Evolutionary conservation across 1,140 invertebrate genomes (phyloP).

Genomic region (Drosophila kurseongensis): DNA sequence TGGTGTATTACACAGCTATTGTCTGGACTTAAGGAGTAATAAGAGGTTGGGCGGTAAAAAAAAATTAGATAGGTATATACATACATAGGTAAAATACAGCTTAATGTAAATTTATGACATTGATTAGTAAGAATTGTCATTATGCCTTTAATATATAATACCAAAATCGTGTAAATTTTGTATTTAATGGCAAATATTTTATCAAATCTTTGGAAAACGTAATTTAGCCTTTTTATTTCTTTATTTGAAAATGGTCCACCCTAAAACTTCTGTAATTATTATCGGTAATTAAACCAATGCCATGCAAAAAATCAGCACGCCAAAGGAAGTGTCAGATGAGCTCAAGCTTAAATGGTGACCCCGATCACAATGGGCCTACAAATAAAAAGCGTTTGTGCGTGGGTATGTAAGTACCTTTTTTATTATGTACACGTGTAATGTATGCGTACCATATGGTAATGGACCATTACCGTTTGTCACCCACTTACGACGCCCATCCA

Average conservation of each 20-base stretch:
- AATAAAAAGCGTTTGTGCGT: constrained; percentile 16
- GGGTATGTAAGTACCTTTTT: constrained; percentile 40
- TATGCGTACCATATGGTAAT: constrained; percentile 57
- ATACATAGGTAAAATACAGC: too few relatives aligned
- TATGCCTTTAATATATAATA: too few relatives aligned
- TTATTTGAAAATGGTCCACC: too few relatives aligned
- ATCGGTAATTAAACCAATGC: background rate
- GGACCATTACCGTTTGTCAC: constrained; percentile 54
- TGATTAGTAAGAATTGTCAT: background rate
- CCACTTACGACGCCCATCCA: constrained; percentile 38
- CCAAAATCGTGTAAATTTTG: too few relatives aligned
- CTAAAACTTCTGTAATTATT: background rate
- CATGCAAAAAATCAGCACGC: background rate
- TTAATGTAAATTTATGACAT: too few relatives aligned
- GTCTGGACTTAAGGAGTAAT: background rate
- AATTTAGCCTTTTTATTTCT: too few relatives aligned
- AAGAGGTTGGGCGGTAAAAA: background rate
- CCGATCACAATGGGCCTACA: constrained; percentile 34
- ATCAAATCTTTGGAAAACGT: too few relatives aligned
- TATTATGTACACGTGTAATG: constrained; percentile 54
- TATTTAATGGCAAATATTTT: too few relatives aligned
- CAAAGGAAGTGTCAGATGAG: constrained; percentile 19
- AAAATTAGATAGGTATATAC: too few relatives aligned
- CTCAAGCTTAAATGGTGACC: constrained; percentile 28
- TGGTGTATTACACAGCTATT: background rate